A percentile compares a stretch with the other conserved stretches of the same genome.
Evolutionary conservation across 2,888 invertebrate genomes (phyloP).

Genomic region (Dryobota labecula): DNA sequence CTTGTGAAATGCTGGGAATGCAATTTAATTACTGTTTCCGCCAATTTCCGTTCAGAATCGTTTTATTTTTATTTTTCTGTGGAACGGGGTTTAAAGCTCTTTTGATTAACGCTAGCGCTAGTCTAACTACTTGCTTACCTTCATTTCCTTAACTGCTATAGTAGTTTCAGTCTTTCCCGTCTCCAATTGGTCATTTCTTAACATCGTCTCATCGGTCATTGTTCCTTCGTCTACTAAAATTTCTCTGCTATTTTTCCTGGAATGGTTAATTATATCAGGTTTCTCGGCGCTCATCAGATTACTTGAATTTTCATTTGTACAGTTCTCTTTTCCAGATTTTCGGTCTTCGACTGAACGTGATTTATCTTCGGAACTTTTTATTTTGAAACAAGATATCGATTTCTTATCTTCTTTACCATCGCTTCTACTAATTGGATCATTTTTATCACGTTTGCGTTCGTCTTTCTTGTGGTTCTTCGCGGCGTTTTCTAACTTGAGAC

Average conservation of each 20-base stretch:
- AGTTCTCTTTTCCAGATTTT: constrained; percentile 84
- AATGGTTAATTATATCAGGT: constrained; percentile 86
- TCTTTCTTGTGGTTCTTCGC: constrained; percentile 73
- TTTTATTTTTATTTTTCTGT: constrained; percentile 4
- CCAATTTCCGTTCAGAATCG: neutral
- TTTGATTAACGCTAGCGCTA: constrained; percentile 4
- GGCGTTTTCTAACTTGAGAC: constrained; percentile 79
- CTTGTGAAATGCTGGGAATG: constrained; percentile 40
- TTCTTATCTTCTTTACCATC: constrained; percentile 84
- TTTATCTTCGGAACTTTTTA: constrained; percentile 86
- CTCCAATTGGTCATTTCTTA: constrained; percentile 78
- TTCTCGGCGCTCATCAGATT: constrained; percentile 81
- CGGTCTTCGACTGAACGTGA: constrained; percentile 82
- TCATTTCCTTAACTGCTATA: constrained; percentile 77
- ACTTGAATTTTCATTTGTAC: constrained; percentile 85
- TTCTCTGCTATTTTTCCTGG: constrained; percentile 80
- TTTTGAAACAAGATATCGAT: constrained; percentile 88
- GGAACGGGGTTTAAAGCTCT: neutral
- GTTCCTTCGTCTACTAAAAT: constrained; percentile 81
- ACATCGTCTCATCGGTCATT: constrained; percentile 77
- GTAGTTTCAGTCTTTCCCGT: constrained; percentile 82
- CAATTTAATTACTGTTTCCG: constrained; percentile 32
- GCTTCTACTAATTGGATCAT: constrained; percentile 81
- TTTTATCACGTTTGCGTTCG: constrained; percentile 77
- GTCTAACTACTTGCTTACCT: constrained; percentile 75